A percentile compares a stretch with the other conserved stretches of the same genome.
Conservation (phyloP, 2,797 vertebrate genomes). For the Pantherophis vulpinus region DNA sequence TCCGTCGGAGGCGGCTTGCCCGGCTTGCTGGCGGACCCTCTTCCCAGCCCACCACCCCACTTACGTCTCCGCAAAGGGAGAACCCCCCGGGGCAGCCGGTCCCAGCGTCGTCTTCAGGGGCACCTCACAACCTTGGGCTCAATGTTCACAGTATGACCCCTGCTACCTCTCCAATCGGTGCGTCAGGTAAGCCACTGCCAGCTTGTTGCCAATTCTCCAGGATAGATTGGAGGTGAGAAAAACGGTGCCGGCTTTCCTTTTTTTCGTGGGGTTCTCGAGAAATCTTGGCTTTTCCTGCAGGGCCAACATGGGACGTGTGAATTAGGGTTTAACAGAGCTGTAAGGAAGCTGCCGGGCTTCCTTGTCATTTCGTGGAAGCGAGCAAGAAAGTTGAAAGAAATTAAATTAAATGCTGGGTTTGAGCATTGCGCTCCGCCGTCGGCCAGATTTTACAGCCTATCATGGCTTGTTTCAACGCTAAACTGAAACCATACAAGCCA, state of each 20-base stretch:
- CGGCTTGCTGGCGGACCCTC: constrained; percentile 92
- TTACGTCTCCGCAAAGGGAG: constrained; percentile 97
- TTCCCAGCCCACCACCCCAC: constrained; percentile 91
- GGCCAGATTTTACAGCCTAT: not conserved
- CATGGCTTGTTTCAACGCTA: not conserved
- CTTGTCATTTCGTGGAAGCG: not conserved
- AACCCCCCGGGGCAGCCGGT: constrained; percentile 90
- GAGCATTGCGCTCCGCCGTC: not conserved
- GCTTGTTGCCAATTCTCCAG: too few species aligned
- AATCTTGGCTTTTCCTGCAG: not conserved
- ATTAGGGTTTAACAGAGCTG: not conserved
- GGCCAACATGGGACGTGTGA: not conserved
- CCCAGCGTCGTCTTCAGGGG: constrained; percentile 78
- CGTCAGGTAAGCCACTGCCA: constrained; percentile 78
- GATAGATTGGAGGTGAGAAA: not conserved
- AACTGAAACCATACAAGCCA: not conserved
- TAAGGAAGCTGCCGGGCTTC: not conserved
- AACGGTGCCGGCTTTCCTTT: not conserved
- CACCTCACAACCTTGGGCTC: constrained; percentile 88
- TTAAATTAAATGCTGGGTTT: not conserved
- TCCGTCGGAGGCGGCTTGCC: constrained; percentile 92
- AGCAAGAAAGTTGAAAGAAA: not conserved
- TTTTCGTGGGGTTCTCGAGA: too few species aligned
- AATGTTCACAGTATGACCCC: constrained; percentile 91
- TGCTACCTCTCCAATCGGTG: constrained; percentile 96